Percentiles rank a stretch among this genome's conserved stretches.
Evolutionary conservation across 2,113 vertebrate species (phyloP).

Genomic region (Macrotis lagotis): DNA sequence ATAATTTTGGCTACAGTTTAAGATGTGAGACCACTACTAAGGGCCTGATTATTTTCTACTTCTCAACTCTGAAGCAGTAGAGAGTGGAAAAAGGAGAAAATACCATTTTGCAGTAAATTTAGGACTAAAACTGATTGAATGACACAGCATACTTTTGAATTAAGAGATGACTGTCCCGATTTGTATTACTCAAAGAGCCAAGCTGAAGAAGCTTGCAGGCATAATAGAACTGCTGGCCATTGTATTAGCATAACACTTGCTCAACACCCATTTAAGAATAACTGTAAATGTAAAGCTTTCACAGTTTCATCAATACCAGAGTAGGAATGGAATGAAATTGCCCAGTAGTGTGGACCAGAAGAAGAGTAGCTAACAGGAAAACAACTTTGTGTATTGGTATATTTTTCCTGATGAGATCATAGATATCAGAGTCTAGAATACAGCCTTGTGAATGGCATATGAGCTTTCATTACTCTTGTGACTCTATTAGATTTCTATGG

Average conservation of each 20-base stretch:
- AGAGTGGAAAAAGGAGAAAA: neutral
- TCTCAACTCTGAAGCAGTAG: neutral
- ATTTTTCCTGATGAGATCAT: neutral
- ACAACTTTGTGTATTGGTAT: neutral
- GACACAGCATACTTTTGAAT: neutral
- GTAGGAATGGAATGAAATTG: neutral
- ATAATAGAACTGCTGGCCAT: neutral
- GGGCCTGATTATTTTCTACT: neutral
- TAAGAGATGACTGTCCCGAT: neutral
- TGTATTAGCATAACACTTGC: neutral
- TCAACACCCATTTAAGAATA: neutral
- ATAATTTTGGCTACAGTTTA: neutral
- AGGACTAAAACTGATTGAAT: neutral
- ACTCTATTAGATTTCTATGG: neutral
- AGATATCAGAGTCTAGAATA: neutral
- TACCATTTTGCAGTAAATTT: neutral
- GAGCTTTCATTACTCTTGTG: neutral
- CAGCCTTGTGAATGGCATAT: neutral
- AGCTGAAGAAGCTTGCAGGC: neutral
- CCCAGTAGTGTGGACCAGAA: neutral
- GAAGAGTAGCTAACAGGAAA: neutral
- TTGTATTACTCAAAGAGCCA: neutral
- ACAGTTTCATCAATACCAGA: neutral
- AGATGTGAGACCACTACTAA: neutral
- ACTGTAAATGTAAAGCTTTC: neutral